These are phyloP conservation scores for Muscidifurax raptorellus DNA, from an alignment of 1,140 invertebrate species.

Conservation along the genomic window DNA sequence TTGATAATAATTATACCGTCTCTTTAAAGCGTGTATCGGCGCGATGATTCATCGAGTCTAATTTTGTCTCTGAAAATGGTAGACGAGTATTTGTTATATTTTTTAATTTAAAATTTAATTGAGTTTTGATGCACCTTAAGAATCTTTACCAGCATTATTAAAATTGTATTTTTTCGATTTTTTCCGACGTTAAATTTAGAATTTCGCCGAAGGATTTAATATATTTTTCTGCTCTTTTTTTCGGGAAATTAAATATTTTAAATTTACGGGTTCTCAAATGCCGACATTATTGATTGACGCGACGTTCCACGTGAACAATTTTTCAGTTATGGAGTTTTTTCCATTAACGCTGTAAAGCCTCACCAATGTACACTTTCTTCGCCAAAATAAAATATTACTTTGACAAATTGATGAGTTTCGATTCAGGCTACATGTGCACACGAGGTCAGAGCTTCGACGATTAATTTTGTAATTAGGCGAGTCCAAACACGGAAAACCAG, in stretches of 20 bases:
- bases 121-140: background rate
- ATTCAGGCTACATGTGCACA: background rate
- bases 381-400: background rate
- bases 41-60: constrained; percentile 50
- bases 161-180: constrained; percentile 9
- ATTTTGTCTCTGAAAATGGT: constrained; percentile 46
- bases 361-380: background rate
- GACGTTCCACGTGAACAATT: constrained; percentile 30
- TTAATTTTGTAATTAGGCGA: constrained; percentile 22
- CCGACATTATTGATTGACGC: constrained; percentile 39
- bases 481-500: background rate
- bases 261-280: constrained; percentile 5
- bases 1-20: constrained; percentile 20
- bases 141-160: background rate
- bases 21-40: constrained; percentile 34
- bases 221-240: constrained; percentile 13
- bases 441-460: background rate
- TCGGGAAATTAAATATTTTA: constrained; percentile 40
- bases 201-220: background rate
- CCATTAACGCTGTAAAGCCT: constrained; percentile 15
- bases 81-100: constrained; percentile 38
- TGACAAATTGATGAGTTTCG: background rate
- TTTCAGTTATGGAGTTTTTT: constrained; percentile 24
- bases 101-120: constrained; percentile 41
- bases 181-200: background rate